phyloP scores from a whole-genome alignment of 2,113 vertebrate genomes.

The Galbula dea region DNA sequence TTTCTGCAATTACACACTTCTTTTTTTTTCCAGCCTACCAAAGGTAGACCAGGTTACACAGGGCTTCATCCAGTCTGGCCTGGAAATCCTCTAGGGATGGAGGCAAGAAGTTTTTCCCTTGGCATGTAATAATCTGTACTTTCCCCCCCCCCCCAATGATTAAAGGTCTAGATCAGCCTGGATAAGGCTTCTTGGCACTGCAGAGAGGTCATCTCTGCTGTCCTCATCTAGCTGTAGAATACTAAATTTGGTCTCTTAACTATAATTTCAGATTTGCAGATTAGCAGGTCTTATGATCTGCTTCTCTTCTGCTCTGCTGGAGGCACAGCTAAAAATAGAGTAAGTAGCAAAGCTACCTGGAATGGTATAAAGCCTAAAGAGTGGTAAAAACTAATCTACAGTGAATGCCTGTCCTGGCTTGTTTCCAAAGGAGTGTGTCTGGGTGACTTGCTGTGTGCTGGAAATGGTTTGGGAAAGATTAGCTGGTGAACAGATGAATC shows the following conservation, averaged over 20 bases:
- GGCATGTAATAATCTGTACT: neutral
- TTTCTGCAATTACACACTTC: neutral
- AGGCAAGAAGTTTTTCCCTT: neutral
- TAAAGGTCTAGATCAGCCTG: neutral
- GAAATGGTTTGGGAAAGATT: conserved; percentile 33
- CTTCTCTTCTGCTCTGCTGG: conserved; percentile 16
- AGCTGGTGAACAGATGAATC: conserved; percentile 58
- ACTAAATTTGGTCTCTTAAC: neutral
- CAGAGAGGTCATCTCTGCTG: conserved; percentile 40
- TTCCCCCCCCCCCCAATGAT: neutral
- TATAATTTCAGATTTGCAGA: conserved; percentile 54
- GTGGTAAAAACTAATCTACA: conserved; percentile 13
- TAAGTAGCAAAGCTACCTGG: conserved; percentile 17
- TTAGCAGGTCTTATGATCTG: conserved; percentile 30
- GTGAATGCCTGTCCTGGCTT: neutral
- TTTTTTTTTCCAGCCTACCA: neutral
- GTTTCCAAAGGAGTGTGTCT: conserved; percentile 15
- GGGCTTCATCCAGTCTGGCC: neutral
- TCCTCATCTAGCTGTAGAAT: conserved; percentile 1
- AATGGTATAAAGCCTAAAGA: neutral
- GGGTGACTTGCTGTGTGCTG: neutral
- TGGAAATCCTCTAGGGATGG: neutral
- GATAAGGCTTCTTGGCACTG: conserved; percentile 30
- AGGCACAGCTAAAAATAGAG: conserved; percentile 41
- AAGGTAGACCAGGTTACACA: neutral